Evolutionary conservation across 2,888 invertebrate genomes (phyloP).

Genomic region (Hetaerina titia): DNA sequence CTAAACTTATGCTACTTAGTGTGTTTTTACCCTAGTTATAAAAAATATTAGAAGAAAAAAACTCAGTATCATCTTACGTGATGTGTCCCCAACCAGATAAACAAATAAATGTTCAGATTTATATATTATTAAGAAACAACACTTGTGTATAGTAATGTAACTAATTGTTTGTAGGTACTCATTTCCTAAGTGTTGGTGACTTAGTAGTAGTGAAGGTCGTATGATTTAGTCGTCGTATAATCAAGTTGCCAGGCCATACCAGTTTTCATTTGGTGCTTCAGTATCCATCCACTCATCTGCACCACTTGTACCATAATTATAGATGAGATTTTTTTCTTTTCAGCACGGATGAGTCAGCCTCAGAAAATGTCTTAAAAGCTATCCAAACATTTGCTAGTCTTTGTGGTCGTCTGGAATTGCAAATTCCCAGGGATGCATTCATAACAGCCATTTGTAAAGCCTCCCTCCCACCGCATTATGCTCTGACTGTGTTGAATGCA

Average conservation of each 20-base stretch:
- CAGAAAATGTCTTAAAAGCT: conserved; percentile 94
- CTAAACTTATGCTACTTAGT: too few relatives aligned
- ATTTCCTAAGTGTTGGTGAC: background rate
- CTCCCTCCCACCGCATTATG: conserved; percentile 97
- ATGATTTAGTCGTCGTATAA: background rate
- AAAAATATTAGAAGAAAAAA: too few relatives aligned
- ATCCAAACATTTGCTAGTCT: conserved; percentile 94
- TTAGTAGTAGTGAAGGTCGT: too few relatives aligned
- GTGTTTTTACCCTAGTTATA: too few relatives aligned
- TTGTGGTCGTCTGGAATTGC: conserved; percentile 89
- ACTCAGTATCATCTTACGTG: too few relatives aligned
- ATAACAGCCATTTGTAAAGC: conserved; percentile 96
- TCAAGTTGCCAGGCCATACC: background rate
- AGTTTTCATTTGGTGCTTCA: background rate
- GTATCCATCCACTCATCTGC: background rate
- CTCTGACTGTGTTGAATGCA: conserved; percentile 89
- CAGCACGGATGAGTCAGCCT: conserved; percentile 94
- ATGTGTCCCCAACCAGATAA: too few relatives aligned
- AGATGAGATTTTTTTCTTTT: conserved; percentile 66
- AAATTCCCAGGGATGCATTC: conserved; percentile 93
- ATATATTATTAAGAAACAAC: too few relatives aligned
- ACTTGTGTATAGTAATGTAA: too few relatives aligned
- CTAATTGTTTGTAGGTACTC: too few relatives aligned
- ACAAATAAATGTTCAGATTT: too few relatives aligned
- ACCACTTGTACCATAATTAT: background rate